Percentiles rank a stretch among this genome's conserved stretches.
These are phyloP conservation scores for Perca flavescens DNA, from an alignment of 2,113 vertebrate species.

Conservation along the genomic window DNA sequence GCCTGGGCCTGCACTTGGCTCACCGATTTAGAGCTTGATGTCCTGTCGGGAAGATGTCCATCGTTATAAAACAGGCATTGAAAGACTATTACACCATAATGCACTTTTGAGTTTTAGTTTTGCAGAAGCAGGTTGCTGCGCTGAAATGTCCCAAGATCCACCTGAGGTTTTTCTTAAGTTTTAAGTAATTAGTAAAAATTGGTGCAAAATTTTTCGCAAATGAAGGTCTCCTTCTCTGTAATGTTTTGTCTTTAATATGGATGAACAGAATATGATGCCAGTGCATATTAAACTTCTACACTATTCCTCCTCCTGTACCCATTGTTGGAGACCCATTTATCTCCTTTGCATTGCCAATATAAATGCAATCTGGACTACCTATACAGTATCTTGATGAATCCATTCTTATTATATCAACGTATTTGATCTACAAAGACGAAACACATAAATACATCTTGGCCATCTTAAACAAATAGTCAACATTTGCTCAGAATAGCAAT, in stretches of 20 bases:
- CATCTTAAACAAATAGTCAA: neutral
- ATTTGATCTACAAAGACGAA: neutral
- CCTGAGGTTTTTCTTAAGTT: neutral
- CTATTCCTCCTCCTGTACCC: neutral
- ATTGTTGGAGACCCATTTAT: neutral
- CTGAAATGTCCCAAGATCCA: neutral
- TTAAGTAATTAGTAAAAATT: neutral
- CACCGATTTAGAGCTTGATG: slow-evolving; percentile 71
- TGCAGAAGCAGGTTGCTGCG: slow-evolving; percentile 22
- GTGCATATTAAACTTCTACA: too few relatives aligned
- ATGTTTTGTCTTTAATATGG: too few relatives aligned
- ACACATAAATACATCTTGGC: neutral
- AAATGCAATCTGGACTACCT: neutral
- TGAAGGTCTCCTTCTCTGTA: neutral
- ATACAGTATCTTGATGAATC: neutral
- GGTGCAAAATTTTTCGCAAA: neutral
- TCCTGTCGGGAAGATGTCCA: slow-evolving; percentile 59
- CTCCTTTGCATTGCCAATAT: neutral
- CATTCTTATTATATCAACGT: neutral
- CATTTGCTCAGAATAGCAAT: neutral
- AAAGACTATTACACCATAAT: fast-evolving
- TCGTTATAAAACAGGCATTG: neutral
- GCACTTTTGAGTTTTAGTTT: neutral
- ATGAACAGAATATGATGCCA: neutral
- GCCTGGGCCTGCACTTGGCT: slow-evolving; percentile 77